phyloP scores from a whole-genome alignment of 2,113 vertebrate species.

The Ailurus styani region DNA sequence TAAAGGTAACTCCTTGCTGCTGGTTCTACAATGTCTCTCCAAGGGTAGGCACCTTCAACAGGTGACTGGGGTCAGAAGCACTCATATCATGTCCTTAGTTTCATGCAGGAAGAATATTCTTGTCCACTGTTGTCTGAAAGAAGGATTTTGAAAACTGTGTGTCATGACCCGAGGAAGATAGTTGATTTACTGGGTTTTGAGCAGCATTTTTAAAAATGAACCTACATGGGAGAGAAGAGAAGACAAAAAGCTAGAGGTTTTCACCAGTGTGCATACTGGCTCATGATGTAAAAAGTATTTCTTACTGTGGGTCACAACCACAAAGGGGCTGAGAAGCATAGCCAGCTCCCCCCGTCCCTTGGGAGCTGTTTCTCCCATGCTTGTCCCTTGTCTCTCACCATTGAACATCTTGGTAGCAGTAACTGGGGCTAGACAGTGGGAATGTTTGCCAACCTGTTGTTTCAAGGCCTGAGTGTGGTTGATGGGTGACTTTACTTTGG shows the following conservation, averaged over 20 bases:
- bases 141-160: background rate
- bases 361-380: fast-evolving
- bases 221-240: background rate
- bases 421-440: too few relatives aligned
- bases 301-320: background rate
- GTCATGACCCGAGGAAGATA: background rate
- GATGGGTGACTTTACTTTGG: background rate
- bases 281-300: background rate
- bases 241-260: background rate
- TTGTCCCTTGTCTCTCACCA: background rate
- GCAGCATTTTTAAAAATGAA: background rate
- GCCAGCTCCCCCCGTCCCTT: fast-evolving
- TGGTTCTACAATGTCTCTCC: too few relatives aligned
- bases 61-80: fast-evolving
- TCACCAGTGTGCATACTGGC: too few relatives aligned
- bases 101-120: background rate
- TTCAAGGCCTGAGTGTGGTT: background rate
- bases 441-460: background rate
- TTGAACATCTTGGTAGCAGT: background rate
- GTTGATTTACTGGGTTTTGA: background rate
- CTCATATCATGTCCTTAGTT: background rate
- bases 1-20: too few relatives aligned
- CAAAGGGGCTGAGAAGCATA: too few relatives aligned
- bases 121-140: background rate
- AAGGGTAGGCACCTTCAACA: fast-evolving